Base-by-base conservation (phyloP, 2,888 invertebrate genomes). In the Tetranychus truncatus region DNA sequence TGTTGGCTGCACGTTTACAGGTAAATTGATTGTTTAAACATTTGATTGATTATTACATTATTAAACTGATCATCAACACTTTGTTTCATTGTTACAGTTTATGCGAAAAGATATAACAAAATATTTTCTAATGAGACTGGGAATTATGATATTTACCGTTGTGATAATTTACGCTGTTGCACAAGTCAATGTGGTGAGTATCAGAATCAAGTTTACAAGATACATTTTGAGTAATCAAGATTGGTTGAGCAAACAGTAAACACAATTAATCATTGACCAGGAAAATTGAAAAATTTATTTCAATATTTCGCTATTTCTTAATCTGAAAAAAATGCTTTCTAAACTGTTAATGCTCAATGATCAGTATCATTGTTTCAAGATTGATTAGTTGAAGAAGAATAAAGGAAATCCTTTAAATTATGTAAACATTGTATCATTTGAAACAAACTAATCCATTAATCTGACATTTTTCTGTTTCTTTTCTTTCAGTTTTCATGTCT, bases 131-230 rank as follows among this genome's bases (percentile, higher is more conserved):
- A 84, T 93, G 67, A 87, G 93, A 77, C 86, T 92, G 80, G 91
- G 91, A 74, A 90, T 93, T 45, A 91, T 92, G 6, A 89, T 91
- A 21, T 91, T 92, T 80, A 92, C 92, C 1, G 89, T 92, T 77
- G 87, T 92, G 11, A 85, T 93, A 76, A 88, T 92, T 65, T 92
- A 92, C 82, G 89, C 91, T 73, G 91, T 92, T 78, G 91, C 91
- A 74, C 92, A 93, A 85, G 91, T 92, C 77, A 94, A 94, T 86
- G 91, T 92, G 86, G 92, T 93, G 85, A 87, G 91, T 87, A 34
- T 18, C n/a, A 11, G 34, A 20, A 7, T 34, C 7, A 24, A 18
- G 3, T 18, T 20, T 69, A 20, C 34, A 34, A 4, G 34, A 4
- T 34, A 34, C 34, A 34, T 34, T 4, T 34, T 34, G 34, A 34